Conservation (phyloP, 2,797 vertebrate species). For the Paedocypris micromegethes region DNA sequence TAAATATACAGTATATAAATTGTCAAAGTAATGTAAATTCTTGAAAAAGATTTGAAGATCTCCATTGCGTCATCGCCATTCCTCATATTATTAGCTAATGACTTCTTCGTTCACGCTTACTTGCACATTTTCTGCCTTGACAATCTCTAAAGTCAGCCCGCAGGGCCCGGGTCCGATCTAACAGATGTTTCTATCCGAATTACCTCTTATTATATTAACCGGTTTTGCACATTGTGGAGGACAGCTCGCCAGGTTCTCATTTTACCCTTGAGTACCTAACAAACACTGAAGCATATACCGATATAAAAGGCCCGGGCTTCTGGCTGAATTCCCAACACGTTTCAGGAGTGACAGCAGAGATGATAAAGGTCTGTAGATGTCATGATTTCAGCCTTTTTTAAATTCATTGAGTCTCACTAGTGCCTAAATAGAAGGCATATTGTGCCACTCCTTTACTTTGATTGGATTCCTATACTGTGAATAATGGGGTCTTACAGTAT, state of each 20-base stretch:
- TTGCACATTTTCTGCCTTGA: slow-evolving; percentile 21
- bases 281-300: slow-evolving; percentile 12
- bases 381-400: slow-evolving; percentile 23
- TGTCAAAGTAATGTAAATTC: too few relatives aligned
- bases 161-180: slow-evolving; percentile 14
- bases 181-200: slow-evolving; percentile 43
- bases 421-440: slow-evolving; percentile 29
- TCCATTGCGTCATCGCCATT: too few relatives aligned
- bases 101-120: slow-evolving; percentile 22
- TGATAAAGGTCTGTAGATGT: slow-evolving; percentile 18
- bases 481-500: slow-evolving; percentile 24
- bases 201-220: slow-evolving; percentile 43
- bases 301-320: slow-evolving; percentile 12
- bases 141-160: slow-evolving; percentile 16
- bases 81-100: slow-evolving; percentile 25
- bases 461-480: slow-evolving; percentile 35
- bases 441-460: slow-evolving; percentile 29
- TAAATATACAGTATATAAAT: too few relatives aligned
- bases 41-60: too few relatives aligned
- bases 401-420: slow-evolving; percentile 30
- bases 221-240: slow-evolving; percentile 36
- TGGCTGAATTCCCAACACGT: slow-evolving; percentile 27
- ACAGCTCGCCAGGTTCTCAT: slow-evolving; percentile 35
- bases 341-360: slow-evolving; percentile 16
- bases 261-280: slow-evolving; percentile 30